Evolutionary conservation across 2,888 invertebrate species (phyloP), one percentile per base, ranked within the genome.

Genomic region (Platerodrilus igneus): DNA sequence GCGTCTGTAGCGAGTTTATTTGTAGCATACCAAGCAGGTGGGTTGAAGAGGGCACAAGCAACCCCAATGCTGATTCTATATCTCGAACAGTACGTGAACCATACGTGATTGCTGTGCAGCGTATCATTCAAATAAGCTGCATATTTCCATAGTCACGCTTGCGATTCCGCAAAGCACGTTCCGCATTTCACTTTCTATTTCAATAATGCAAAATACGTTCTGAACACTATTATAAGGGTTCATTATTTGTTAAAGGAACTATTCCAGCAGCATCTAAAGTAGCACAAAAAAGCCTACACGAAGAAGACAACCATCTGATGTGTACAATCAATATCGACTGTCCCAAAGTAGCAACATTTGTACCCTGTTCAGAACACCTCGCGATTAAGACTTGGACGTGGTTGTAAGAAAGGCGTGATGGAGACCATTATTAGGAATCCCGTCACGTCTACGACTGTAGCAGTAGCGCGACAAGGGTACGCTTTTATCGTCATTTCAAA

Each of bases 401-500:
- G 46, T 44, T 51, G 47, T 43, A 43, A 50, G 47, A 37, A 53
- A 55, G 55, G 54, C 50, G 56, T 55, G 53, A 53, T 55, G 52
- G 54, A 53, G 52, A 51, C 54, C 50, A 50, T 47, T 44, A 48
- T 54, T 48, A 37, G 41, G 31, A 62, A 53, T 60, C 61, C 45
- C 44, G 60, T 62, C 62, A 62, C 62, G 62, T 62, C 56, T 41
- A 41, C 51, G 44, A 54, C 57, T 55, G 53, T 53, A 59, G 63
- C 60, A 56, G 57, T 57, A 57, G 59, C 59, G 56, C 62, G 62
- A 64, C 63, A 63, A 60, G 62, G 60, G 59, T 62, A 62, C 63
- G 62, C 63, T 64, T 63, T 64, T 63, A 64, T 62, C 63, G 63
- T 62, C 62, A 60, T 62, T 63, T 62, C 62, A 60, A 63, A 62